Evolutionary conservation across 2,888 invertebrate species (phyloP).

Genomic region (Halictus ligatus): DNA sequence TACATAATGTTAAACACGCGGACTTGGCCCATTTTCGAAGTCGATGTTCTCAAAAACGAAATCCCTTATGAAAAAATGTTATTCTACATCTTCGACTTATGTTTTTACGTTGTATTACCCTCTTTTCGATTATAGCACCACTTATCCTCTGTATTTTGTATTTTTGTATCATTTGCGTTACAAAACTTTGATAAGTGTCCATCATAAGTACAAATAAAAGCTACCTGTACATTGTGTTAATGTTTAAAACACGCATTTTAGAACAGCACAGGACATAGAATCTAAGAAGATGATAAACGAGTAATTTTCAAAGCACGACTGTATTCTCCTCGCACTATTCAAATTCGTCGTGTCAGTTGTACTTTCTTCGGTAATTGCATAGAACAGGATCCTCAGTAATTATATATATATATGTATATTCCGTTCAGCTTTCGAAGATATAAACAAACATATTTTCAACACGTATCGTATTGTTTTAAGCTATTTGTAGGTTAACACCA

Average conservation of each 20-base stretch:
- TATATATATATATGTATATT: neutral
- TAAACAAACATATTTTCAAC: neutral
- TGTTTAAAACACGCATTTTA: neutral
- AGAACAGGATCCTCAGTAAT: neutral
- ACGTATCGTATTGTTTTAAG: neutral
- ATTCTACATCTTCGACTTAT: too few species aligned
- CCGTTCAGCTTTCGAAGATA: neutral
- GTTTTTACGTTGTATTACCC: too few species aligned
- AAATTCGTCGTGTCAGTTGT: neutral
- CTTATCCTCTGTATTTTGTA: neutral
- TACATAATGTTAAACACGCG: too few species aligned
- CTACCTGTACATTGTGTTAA: neutral
- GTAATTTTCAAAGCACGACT: neutral
- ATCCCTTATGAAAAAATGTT: too few species aligned
- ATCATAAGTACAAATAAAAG: neutral
- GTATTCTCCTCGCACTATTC: slow-evolving; percentile 6
- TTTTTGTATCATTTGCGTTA: neutral
- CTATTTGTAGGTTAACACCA: neutral
- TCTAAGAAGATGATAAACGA: neutral
- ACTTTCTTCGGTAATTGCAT: too few species aligned
- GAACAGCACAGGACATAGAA: neutral
- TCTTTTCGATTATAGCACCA: too few species aligned
- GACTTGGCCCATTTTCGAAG: too few species aligned
- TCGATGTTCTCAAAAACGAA: too few species aligned
- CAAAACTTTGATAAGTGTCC: neutral